Evolutionary conservation across 2,888 invertebrate species (phyloP).

Genomic region (Perizoma flavofasciatum): DNA sequence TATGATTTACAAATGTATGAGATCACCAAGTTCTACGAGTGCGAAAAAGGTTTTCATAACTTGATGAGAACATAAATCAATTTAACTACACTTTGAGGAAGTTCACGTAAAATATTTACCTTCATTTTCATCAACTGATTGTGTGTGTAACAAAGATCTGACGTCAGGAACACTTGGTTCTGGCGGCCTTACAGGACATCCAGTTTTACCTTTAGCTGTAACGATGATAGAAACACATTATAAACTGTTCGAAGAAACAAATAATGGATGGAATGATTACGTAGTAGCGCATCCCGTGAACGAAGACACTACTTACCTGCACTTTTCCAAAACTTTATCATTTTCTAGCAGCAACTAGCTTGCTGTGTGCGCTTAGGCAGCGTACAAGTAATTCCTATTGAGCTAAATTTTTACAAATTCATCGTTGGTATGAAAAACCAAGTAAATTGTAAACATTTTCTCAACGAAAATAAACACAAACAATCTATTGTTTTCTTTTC

Average conservation of each 20-base stretch:
- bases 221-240: slow-evolving; percentile 37
- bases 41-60: too few species aligned
- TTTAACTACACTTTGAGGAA: slow-evolving; percentile 7
- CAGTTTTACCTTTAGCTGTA: slow-evolving; percentile 79
- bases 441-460: slow-evolving; percentile 24
- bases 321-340: slow-evolving; percentile 92
- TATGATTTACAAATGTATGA: background rate
- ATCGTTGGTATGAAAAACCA: slow-evolving; percentile 10
- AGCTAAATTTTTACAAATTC: slow-evolving; percentile 17
- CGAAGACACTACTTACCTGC: slow-evolving; percentile 76
- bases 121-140: slow-evolving; percentile 59
- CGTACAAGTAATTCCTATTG: slow-evolving; percentile 1
- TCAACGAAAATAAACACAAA: slow-evolving; percentile 19
- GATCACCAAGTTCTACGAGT: too few species aligned
- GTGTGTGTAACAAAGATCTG: slow-evolving; percentile 53
- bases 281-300: slow-evolving; percentile 14
- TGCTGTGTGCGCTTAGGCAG: slow-evolving; percentile 11
- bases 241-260: background rate
- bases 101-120: slow-evolving; percentile 51
- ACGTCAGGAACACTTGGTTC: slow-evolving; percentile 56
- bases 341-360: slow-evolving; percentile 59
- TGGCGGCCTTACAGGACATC: slow-evolving; percentile 78
- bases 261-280: background rate
- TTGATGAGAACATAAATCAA: too few species aligned
- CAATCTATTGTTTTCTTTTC: too few species aligned